Evolutionary conservation across 2,113 vertebrate species (phyloP), one percentile per base, ranked within the genome.

Genomic region (Aramus guarauna): DNA sequence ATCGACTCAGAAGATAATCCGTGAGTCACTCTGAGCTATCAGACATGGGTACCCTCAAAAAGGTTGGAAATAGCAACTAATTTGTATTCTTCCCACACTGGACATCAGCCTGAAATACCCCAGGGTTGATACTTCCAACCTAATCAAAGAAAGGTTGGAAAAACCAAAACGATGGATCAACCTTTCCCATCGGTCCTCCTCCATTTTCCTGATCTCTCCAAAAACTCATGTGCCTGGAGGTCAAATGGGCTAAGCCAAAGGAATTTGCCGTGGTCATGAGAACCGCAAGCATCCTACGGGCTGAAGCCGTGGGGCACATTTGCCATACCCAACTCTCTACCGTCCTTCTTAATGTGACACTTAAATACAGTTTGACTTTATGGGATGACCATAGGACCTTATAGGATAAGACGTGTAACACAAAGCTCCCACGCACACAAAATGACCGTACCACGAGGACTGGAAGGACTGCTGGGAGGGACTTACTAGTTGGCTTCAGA

Each of bases 301-400:
- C 27, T 52, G 59, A 69, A 76, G 58, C 3, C 2, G 1, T 11
- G 39, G 30, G 45, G 41, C 6, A 62, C 2, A 0, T 47, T 50
- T 37, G 12, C 60, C 26, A 85, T 6, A 55, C 12, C 43, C 4
- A 9, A 74, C 64, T 74, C 16, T 24, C 71, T 11, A 34, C 34
- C 0, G 0, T 50, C 52, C 80, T 43, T 82, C 74, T 43, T 63
- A 43, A 56, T 0, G 0, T 9, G 47, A 88, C 32, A 41, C 29
- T 39, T 45, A 37, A 71, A 50, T 5, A 32, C 4, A 15, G 29
- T 73, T 43, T 81, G 47, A 64, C 37, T 8, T 5, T 20, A 18
- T 0, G 39, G 75, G 71, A 56, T 43, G 32, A 66, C 19, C 59
- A 29, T 7, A 50, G 2, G 39, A 67, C 71, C 55, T 53, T 37